These are phyloP conservation scores for Thyatira batis DNA, from an alignment of 2,888 invertebrate genomes.

Conservation along the genomic window DNA sequence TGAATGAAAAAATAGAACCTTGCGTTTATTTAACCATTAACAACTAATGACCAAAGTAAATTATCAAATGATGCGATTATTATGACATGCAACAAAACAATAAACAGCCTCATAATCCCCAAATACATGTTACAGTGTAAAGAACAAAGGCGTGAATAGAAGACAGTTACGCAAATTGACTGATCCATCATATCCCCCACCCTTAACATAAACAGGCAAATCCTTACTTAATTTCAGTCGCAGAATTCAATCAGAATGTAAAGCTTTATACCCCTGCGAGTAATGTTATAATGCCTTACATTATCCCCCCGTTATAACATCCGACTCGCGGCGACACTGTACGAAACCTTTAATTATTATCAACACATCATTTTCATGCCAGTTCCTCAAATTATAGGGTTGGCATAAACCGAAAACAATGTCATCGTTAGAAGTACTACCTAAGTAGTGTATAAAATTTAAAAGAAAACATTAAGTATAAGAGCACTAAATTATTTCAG, in stretches of 20 bases:
- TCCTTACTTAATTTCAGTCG: conserved; percentile 82
- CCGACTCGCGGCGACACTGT: conserved; percentile 65
- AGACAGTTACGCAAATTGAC: conserved; percentile 68
- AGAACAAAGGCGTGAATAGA: conserved; percentile 64
- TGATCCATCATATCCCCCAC: conserved; percentile 70
- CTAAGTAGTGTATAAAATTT: not conserved
- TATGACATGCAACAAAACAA: conserved; percentile 1
- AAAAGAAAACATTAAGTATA: not conserved
- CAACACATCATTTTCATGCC: conserved; percentile 81
- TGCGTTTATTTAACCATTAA: too few species aligned
- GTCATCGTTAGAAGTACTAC: not conserved
- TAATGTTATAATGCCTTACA: conserved; percentile 80
- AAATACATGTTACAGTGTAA: conserved; percentile 21
- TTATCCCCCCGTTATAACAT: conserved; percentile 70
- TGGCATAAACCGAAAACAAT: conserved; percentile 31
- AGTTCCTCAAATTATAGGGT: conserved; percentile 65
- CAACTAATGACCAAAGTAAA: too few species aligned
- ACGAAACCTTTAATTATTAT: conserved; percentile 81
- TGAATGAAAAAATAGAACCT: too few species aligned
- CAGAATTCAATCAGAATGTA: conserved; percentile 81
- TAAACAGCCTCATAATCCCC: conserved; percentile 24
- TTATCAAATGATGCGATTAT: conserved; percentile 5
- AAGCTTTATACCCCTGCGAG: conserved; percentile 74
- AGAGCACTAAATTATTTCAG: not conserved
- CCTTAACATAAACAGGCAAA: conserved; percentile 79